These are phyloP conservation scores for Hepsetus odoe DNA, from an alignment of 2,113 vertebrate species.

Conservation along the genomic window DNA sequence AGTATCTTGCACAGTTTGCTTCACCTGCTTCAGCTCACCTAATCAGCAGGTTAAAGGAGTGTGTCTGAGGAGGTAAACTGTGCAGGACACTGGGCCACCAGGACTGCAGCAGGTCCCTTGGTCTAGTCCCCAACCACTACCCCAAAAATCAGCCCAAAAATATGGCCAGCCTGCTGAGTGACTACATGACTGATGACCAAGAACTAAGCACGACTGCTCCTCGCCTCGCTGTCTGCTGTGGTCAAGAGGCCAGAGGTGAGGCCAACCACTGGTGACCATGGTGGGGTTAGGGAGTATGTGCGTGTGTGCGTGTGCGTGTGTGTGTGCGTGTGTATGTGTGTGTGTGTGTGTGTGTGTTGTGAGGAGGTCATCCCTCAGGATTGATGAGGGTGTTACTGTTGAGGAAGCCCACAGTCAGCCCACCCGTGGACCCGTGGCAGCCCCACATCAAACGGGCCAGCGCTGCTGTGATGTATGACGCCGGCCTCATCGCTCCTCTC, in stretches of 20 bases:
- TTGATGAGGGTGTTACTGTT: conserved; percentile 65
- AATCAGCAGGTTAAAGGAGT: too few relatives aligned
- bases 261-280: conserved; percentile 42
- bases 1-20: too few relatives aligned
- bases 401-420: conserved; percentile 53
- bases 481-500: conserved; percentile 69
- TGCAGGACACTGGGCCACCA: too few relatives aligned
- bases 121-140: too few relatives aligned
- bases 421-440: conserved; percentile 45
- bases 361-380: conserved; percentile 57
- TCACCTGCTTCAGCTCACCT: too few relatives aligned
- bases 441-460: conserved; percentile 71
- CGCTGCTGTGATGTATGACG: conserved; percentile 76
- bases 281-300: conserved; percentile 34
- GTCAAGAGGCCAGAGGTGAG: conserved; percentile 65
- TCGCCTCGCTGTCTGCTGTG: conserved; percentile 42
- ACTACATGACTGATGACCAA: conserved; percentile 40
- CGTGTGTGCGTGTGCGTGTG: too few relatives aligned
- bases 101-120: too few relatives aligned
- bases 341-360: conserved; percentile 45
- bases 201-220: background rate
- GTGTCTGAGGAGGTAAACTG: too few relatives aligned
- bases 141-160: too few relatives aligned
- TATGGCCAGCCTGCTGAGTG: too few relatives aligned
- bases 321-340: too few relatives aligned